Percentiles rank a stretch among this genome's conserved stretches.
Evolutionary conservation across 2,888 invertebrate genomes (phyloP).

Genomic region (Trichogramma dendrolimi): DNA sequence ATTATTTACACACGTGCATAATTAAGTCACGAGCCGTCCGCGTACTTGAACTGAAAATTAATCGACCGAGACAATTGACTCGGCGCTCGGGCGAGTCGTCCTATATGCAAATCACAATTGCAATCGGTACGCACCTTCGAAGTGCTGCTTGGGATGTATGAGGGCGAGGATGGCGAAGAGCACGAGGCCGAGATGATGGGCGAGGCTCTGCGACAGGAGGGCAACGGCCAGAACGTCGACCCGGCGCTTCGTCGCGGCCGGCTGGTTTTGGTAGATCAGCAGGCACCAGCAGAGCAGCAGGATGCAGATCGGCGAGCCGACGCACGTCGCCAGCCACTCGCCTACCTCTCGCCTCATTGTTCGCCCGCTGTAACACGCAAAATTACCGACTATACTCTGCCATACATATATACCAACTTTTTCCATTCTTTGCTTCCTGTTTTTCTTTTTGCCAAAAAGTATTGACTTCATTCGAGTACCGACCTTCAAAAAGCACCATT

Average conservation of each 20-base stretch:
- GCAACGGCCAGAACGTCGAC: slow-evolving; percentile 54
- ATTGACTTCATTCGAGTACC: no score
- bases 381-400: not conserved
- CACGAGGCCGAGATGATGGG: slow-evolving; percentile 49
- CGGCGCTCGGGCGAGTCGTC: no score
- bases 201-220: slow-evolving; percentile 49
- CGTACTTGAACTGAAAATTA: no score
- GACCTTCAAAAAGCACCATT: no score
- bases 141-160: slow-evolving; percentile 48
- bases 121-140: slow-evolving; percentile 39
- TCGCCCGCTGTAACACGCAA: slow-evolving; percentile 15
- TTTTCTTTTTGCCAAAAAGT: no score
- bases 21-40: no score
- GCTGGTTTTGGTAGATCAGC: slow-evolving; percentile 54
- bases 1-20: no score
- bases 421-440: no score
- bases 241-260: slow-evolving; percentile 49
- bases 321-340: slow-evolving; percentile 53
- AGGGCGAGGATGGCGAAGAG: slow-evolving; percentile 49
- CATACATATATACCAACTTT: not conserved
- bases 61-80: no score
- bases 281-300: slow-evolving; percentile 52
- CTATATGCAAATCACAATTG: no score
- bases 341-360: slow-evolving; percentile 51
- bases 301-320: slow-evolving; percentile 52